Evolutionary conservation across 2,113 vertebrate species (phyloP).

Genomic region (Amblyornis subalaris): DNA sequence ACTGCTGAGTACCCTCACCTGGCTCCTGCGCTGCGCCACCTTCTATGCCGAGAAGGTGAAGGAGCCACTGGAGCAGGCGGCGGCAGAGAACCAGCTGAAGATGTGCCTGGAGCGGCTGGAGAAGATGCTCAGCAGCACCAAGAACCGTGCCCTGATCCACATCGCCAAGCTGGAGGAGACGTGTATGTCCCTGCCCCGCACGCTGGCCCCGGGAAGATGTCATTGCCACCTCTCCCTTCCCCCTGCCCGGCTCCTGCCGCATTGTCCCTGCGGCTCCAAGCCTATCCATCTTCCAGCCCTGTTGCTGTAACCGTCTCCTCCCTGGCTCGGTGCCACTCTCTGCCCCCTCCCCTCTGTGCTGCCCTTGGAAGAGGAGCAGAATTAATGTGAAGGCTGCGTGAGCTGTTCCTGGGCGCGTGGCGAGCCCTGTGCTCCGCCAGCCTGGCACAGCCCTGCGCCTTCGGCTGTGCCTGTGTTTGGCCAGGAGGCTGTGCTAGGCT

Average conservation of each 20-base stretch:
- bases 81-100: slow-evolving; percentile 79
- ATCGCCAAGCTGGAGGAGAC: slow-evolving; percentile 93
- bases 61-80: slow-evolving; percentile 71
- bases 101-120: slow-evolving; percentile 87
- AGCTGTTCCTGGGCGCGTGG: background rate
- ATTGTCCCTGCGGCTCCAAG: slow-evolving; percentile 14
- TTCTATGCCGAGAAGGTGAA: slow-evolving; percentile 85
- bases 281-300: slow-evolving; percentile 44
- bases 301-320: background rate
- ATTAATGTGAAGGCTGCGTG: background rate
- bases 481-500: background rate
- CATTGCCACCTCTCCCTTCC: slow-evolving; percentile 23
- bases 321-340: slow-evolving; percentile 24
- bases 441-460: background rate
- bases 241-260: slow-evolving; percentile 22
- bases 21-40: slow-evolving; percentile 89
- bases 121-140: slow-evolving; percentile 81
- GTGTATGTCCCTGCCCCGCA: slow-evolving; percentile 66
- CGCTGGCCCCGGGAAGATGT: background rate
- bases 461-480: background rate
- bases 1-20: slow-evolving; percentile 84
- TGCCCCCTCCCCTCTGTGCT: slow-evolving; percentile 10
- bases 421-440: background rate
- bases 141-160: slow-evolving; percentile 93
- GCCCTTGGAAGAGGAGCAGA: slow-evolving; percentile 48